Percentiles rank a stretch among this genome's conserved stretches.
These are phyloP conservation scores for Chrysina gloriosa DNA, from an alignment of 2,888 invertebrate genomes.

Conservation along the genomic window DNA sequence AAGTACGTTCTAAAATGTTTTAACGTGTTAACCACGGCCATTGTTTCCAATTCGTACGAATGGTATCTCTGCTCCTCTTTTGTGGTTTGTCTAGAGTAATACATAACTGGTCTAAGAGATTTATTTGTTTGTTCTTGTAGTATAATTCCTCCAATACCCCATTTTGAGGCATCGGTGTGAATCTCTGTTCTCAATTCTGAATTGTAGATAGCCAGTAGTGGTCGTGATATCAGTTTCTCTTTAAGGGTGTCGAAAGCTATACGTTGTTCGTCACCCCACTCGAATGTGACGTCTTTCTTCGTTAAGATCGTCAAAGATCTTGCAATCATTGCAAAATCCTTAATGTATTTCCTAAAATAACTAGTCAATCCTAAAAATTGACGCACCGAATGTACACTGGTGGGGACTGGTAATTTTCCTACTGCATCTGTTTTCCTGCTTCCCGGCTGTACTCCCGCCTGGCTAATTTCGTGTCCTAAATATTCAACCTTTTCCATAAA, in stretches of 20 bases:
- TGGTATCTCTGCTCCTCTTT: constrained; percentile 44
- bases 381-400: constrained; percentile 32
- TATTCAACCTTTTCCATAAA: constrained; percentile 40
- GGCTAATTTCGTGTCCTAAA: constrained; percentile 41
- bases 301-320: constrained; percentile 43
- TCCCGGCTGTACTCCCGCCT: constrained; percentile 40
- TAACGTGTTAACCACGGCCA: constrained; percentile 54
- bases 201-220: too few species aligned
- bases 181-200: constrained; percentile 42
- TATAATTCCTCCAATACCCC: constrained; percentile 44
- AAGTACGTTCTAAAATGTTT: constrained; percentile 50
- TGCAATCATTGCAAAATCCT: constrained; percentile 44
- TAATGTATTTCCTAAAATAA: constrained; percentile 49
- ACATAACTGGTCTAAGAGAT: constrained; percentile 40
- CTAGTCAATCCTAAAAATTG: constrained; percentile 48
- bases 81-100: constrained; percentile 41
- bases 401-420: constrained; percentile 31
- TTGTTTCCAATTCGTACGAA: constrained; percentile 55
- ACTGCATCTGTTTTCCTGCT: constrained; percentile 40
- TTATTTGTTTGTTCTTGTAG: constrained; percentile 27
- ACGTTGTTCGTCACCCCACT: constrained; percentile 29
- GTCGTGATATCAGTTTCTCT: constrained; percentile 12
- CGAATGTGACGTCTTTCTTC: constrained; percentile 16
- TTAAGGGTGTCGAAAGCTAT: constrained; percentile 36
- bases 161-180: constrained; percentile 47